Evolutionary conservation across 1,140 invertebrate species (phyloP).

Genomic region (Popillia japonica): DNA sequence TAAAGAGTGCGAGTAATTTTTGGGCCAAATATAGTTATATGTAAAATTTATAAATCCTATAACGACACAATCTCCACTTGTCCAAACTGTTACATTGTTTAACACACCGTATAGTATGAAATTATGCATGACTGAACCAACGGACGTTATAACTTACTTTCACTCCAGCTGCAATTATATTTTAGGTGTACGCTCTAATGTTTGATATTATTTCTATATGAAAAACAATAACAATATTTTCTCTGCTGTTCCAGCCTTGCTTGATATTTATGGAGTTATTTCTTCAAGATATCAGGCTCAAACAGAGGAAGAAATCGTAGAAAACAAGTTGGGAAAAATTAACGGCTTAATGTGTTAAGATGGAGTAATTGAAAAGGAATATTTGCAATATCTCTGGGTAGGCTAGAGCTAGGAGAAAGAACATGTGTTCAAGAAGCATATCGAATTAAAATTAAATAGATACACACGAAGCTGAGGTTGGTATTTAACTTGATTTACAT

Average conservation of each 20-base stretch:
- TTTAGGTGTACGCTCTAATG: neutral
- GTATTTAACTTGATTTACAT: too few relatives aligned
- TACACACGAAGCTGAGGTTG: too few relatives aligned
- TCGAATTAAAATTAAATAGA: neutral
- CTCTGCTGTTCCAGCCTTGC: too few relatives aligned
- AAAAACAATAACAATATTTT: neutral
- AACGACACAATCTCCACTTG: neutral
- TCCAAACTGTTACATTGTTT: neutral
- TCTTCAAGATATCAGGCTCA: neutral
- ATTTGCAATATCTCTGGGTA: slow-evolving; percentile 18
- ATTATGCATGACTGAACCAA: neutral
- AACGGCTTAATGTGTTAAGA: neutral
- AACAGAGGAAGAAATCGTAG: neutral
- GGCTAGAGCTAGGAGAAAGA: neutral
- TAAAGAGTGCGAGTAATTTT: neutral
- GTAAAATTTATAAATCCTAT: too few relatives aligned
- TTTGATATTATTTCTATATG: neutral
- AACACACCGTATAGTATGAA: slow-evolving; percentile 27
- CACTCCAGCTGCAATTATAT: slow-evolving; percentile 18
- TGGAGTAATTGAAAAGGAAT: neutral
- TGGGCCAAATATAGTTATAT: neutral
- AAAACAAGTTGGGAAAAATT: neutral
- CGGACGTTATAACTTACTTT: neutral
- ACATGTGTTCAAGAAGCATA: neutral
- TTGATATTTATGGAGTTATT: neutral